Base-by-base conservation (phyloP, 2,888 invertebrate species). In the Ochropleura leucogaster region DNA sequence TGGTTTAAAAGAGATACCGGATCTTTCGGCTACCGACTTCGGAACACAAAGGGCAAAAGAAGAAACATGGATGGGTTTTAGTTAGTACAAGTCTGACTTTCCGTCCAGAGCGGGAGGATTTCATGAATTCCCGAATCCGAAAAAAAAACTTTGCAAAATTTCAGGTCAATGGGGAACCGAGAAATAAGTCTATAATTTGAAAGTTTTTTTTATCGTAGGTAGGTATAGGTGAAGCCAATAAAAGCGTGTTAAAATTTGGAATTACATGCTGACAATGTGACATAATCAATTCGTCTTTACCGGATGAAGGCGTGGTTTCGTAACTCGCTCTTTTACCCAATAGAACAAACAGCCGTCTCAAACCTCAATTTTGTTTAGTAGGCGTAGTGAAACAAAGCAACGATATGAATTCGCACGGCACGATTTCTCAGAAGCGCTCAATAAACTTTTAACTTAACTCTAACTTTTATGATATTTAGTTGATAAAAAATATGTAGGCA, bases 371-470 rank as follows among this genome's bases (percentile, higher is more conserved):
- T 14, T 59, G 44, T 59, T 18, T 72, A 51, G 67, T 66, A 46
- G 10, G 40, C 18, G 6, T 46, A 66, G 40, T 70, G 65, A 70
- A 71, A 79, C 76, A 74, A 76, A 68, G 57, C 73, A 78, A 66
- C 46, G 30, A 46, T 69, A 76, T 30, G 30, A 30, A 30, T 77
- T 75, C 80, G 46, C 77, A 79, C 68, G 69, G 57, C 73, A 75
- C 68, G 46, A 60, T 77, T 75, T 60, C 77, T 60, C 59, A 46
- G 77, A 46, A 75, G 51, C 8, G 20, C 51, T 49, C 57, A 59
- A 59, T 46, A 59, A 18, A 49, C 40, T 40, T 75, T 46, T 47
- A 12, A n/a, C n/a, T n/a, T n/a, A n/a, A n/a, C n/a, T n/a, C n/a
- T n/a, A n/a, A n/a, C n/a, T 62, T 60, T 51, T 77, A 10, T n/a